These are phyloP conservation scores for Fulica atra DNA, from an alignment of 2,113 vertebrate species.

Conservation along the genomic window DNA sequence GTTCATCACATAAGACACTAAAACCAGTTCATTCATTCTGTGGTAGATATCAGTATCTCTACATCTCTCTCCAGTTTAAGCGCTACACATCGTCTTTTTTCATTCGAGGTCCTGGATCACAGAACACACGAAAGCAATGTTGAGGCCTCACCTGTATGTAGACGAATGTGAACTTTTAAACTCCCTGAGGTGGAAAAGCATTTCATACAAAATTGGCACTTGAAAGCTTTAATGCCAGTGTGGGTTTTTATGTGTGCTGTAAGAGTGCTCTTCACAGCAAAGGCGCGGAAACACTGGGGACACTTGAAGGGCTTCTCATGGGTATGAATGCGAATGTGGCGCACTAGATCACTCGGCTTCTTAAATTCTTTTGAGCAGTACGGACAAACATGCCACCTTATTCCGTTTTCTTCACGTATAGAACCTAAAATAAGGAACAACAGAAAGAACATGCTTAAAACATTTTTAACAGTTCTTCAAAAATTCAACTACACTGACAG, in stretches of 20 bases:
- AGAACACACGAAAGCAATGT: not conserved
- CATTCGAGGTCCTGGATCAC: not conserved
- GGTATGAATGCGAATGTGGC: constrained; percentile 97
- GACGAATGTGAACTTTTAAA: constrained; percentile 97
- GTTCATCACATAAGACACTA: not conserved
- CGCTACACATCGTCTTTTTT: not conserved
- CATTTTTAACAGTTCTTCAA: not conserved
- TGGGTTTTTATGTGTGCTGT: constrained; percentile 98
- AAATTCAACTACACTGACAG: not conserved
- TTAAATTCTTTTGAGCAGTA: constrained; percentile 98
- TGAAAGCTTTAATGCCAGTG: constrained; percentile 95
- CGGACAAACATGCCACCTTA: constrained; percentile 95
- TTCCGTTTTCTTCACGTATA: constrained; percentile 92
- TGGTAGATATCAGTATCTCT: not conserved
- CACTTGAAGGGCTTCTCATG: constrained; percentile 99
- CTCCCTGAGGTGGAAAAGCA: constrained; percentile 98
- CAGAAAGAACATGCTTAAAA: not conserved
- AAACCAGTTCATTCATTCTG: not conserved
- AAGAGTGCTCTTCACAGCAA: constrained; percentile 97
- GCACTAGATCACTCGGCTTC: constrained; percentile 96
- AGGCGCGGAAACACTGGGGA: constrained; percentile 96
- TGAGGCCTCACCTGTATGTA: constrained; percentile 90
- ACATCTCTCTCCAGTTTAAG: not conserved
- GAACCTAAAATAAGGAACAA: constrained; percentile 80
- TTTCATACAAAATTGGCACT: constrained; percentile 95